A percentile compares a stretch with the other conserved stretches of the same genome.
These are phyloP conservation scores for Euborellia annulipes DNA, from an alignment of 1,140 invertebrate species.

Conservation along the genomic window DNA sequence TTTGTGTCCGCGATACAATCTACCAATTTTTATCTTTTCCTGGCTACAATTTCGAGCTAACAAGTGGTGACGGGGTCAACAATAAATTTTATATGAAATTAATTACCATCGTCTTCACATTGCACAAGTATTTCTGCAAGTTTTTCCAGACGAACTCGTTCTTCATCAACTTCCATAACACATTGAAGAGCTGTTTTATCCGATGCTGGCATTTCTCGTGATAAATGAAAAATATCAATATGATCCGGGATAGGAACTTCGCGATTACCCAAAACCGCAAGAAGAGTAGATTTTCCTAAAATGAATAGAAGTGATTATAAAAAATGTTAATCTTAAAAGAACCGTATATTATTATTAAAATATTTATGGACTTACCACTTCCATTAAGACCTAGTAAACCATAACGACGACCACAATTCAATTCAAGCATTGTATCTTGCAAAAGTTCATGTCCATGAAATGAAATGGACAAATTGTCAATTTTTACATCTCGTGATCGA, in stretches of 20 bases:
- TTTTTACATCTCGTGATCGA: constrained; percentile 89
- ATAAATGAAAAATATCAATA: constrained; percentile 96
- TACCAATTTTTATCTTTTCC: too few relatives aligned
- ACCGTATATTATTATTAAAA: constrained; percentile 1
- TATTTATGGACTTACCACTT: constrained; percentile 47
- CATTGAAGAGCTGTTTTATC: constrained; percentile 84
- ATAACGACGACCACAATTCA: constrained; percentile 93
- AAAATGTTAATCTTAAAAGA: too few relatives aligned
- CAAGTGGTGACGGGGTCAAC: too few relatives aligned
- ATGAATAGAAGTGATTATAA: constrained; percentile 5
- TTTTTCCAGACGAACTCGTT: constrained; percentile 79
- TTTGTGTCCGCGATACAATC: too few relatives aligned
- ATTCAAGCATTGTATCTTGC: constrained; percentile 87
- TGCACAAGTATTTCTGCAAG: constrained; percentile 79
- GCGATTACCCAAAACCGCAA: constrained; percentile 78
- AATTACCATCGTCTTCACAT: constrained; percentile 70
- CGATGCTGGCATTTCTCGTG: constrained; percentile 90
- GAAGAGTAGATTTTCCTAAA: constrained; percentile 77
- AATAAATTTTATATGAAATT: too few relatives aligned
- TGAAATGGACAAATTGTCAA: constrained; percentile 92
- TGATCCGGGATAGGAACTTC: constrained; percentile 93
- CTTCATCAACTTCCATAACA: constrained; percentile 97
- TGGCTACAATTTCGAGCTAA: too few relatives aligned
- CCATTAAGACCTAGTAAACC: constrained; percentile 94
- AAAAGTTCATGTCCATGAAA: constrained; percentile 95